phyloP scores from a whole-genome alignment of 2,888 invertebrate genomes.

The Argyra leucocephala region DNA sequence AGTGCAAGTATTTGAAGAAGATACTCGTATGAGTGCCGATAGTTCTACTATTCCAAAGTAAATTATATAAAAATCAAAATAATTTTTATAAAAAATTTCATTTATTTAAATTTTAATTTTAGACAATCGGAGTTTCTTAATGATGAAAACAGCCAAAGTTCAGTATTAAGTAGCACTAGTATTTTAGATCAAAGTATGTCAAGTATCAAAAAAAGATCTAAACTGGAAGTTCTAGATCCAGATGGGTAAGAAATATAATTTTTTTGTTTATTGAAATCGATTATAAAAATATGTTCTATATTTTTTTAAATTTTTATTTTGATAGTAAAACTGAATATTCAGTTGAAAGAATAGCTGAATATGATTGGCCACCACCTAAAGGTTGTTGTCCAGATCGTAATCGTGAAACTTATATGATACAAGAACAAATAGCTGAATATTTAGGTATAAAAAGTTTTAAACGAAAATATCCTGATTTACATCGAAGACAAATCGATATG shows the following conservation, averaged over 20 bases:
- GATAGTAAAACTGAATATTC: slow-evolving; percentile 53
- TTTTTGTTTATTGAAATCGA: slow-evolving; percentile 12
- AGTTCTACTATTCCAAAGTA: slow-evolving; percentile 26
- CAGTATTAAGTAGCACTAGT: slow-evolving; percentile 59
- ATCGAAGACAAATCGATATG: slow-evolving; percentile 75
- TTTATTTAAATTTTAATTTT: neutral
- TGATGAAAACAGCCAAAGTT: slow-evolving; percentile 75
- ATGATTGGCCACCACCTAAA: slow-evolving; percentile 73
- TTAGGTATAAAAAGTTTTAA: slow-evolving; percentile 94
- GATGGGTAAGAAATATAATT: slow-evolving; percentile 39
- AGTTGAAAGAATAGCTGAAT: slow-evolving; percentile 84
- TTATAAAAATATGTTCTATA: slow-evolving; percentile 9
- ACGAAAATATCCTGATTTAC: slow-evolving; percentile 83
- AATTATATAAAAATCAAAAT: too few species aligned
- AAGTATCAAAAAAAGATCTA: slow-evolving; percentile 30
- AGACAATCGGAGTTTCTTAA: slow-evolving; percentile 41
- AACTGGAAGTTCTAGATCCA: slow-evolving; percentile 46
- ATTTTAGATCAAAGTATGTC: slow-evolving; percentile 30
- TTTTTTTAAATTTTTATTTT: slow-evolving; percentile 15
- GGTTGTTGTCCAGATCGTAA: slow-evolving; percentile 46
- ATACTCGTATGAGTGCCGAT: slow-evolving; percentile 68
- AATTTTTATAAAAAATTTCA: neutral
- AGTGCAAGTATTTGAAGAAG: slow-evolving; percentile 59
- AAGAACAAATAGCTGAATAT: slow-evolving; percentile 93
- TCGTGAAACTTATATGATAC: slow-evolving; percentile 81